phyloP scores from a whole-genome alignment of 2,113 vertebrate genomes.

The rat (Rattus norvegicus) region DNA sequence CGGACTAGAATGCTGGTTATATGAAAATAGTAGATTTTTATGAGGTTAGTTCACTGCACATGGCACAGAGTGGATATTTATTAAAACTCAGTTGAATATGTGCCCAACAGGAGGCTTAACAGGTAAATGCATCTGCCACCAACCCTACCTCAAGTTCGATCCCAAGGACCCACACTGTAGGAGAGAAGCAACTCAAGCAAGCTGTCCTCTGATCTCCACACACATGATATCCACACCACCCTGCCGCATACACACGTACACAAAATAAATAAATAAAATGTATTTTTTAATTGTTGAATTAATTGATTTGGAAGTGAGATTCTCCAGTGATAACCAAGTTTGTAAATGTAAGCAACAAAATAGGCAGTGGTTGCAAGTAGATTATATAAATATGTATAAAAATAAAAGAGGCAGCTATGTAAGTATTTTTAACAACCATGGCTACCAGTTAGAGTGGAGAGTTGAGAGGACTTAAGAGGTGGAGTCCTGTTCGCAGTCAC shows the following conservation, averaged over 20 bases:
- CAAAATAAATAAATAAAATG: background rate
- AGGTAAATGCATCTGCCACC: background rate
- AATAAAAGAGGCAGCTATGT: background rate
- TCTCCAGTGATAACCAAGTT: background rate
- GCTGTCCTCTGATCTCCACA: background rate
- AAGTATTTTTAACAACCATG: background rate
- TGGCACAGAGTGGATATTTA: background rate
- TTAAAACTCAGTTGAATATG: background rate
- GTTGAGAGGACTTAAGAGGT: background rate
- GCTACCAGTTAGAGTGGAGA: background rate
- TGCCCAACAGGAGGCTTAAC: no score
- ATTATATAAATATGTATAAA: no score
- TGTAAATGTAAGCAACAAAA: background rate
- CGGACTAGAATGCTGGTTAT: background rate
- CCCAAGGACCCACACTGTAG: background rate
- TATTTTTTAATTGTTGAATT: background rate
- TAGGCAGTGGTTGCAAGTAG: background rate
- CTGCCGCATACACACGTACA: background rate
- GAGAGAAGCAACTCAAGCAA: no score
- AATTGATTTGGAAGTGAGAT: background rate
- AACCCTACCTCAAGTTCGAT: background rate
- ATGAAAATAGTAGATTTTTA: background rate
- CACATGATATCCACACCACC: background rate
- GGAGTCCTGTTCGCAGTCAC: slow-evolving; percentile 16
- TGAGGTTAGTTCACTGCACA: background rate